Conservation (phyloP, 2,888 invertebrate genomes). For the Idaea aversata region DNA sequence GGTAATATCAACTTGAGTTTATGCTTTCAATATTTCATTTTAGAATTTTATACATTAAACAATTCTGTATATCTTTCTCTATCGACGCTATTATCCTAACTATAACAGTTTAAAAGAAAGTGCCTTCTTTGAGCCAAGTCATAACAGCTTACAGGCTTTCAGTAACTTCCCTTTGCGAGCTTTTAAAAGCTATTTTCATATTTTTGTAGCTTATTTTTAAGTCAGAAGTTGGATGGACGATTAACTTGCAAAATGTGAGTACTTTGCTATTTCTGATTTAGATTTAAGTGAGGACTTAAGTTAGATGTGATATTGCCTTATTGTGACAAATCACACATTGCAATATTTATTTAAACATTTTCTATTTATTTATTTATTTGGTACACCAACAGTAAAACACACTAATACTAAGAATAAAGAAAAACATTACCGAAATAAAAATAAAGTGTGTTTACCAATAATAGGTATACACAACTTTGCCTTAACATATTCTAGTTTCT, state of each 20-base stretch:
- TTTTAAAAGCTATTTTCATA: conserved; percentile 5
- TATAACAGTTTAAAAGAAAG: conserved; percentile 56
- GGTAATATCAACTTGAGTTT: no score
- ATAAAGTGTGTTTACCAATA: no score
- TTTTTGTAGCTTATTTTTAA: conserved; percentile 6
- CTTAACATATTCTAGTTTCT: no score
- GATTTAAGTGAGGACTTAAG: neutral
- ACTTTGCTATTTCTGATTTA: neutral
- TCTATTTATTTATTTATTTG: no score
- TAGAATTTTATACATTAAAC: neutral
- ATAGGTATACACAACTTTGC: no score
- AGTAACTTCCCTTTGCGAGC: conserved; percentile 4
- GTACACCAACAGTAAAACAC: no score
- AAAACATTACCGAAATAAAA: no score
- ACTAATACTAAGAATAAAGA: no score
- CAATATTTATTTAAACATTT: no score
- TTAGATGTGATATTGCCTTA: neutral
- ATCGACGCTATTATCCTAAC: conserved; percentile 22
- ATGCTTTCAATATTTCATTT: neutral
- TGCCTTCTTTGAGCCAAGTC: conserved; percentile 31
- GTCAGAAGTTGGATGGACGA: neutral
- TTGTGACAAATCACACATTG: no score
- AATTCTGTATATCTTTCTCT: neutral
- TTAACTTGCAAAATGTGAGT: neutral
- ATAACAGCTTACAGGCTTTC: conserved; percentile 6